A percentile compares a stretch with the other conserved stretches of the same genome.
Evolutionary conservation across 2,797 vertebrate species (phyloP).

Genomic region (Smutsia temminckii): DNA sequence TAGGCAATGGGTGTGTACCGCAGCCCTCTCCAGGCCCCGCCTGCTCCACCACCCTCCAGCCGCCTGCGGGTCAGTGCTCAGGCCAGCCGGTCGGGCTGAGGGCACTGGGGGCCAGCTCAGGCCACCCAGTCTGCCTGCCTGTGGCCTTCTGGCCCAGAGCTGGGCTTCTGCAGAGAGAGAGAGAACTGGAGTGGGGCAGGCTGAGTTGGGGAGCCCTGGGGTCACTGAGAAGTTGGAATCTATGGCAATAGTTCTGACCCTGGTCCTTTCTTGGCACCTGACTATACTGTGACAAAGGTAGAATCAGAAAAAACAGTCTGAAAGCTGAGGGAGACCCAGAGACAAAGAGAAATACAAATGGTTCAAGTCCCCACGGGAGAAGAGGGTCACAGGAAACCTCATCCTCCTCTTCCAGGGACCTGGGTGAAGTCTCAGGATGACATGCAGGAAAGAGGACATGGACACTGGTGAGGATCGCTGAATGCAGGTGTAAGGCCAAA

Average conservation of each 20-base stretch:
- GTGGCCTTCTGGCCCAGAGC: conserved; percentile 54
- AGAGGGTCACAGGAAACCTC: background rate
- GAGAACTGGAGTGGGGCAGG: background rate
- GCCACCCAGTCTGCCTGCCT: conserved; percentile 74
- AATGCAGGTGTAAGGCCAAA: background rate
- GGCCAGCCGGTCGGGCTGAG: conserved; percentile 71
- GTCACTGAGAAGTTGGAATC: background rate
- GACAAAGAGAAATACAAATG: background rate
- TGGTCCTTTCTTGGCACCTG: background rate
- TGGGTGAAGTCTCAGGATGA: background rate
- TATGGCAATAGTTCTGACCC: background rate
- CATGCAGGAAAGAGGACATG: background rate
- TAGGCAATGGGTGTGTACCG: conserved; percentile 81
- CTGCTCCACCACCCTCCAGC: conserved; percentile 74
- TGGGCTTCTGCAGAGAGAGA: background rate
- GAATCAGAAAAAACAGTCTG: background rate
- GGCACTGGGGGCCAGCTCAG: conserved; percentile 68
- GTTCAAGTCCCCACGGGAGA: background rate
- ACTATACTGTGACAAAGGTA: background rate
- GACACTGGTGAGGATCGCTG: background rate
- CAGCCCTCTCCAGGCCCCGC: conserved; percentile 75
- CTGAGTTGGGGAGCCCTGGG: background rate
- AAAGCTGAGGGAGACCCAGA: background rate
- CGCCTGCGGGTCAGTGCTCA: conserved; percentile 71
- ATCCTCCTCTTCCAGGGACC: background rate